These are phyloP conservation scores for Drosophila nikananu DNA, from an alignment of 1,140 invertebrate genomes.

Conservation along the genomic window DNA sequence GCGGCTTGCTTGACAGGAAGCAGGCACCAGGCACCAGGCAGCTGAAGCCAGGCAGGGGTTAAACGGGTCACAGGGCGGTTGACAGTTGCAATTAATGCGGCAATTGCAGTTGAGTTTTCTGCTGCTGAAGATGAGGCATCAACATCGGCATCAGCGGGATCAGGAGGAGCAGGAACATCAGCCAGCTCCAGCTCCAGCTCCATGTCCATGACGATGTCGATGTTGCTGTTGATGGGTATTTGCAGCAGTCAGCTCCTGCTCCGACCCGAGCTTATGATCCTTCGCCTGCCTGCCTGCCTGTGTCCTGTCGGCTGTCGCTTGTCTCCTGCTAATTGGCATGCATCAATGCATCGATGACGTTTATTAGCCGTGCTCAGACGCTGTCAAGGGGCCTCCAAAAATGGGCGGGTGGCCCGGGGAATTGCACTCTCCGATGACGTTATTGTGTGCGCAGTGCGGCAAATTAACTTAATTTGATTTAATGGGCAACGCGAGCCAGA, in stretches of 20 bases:
- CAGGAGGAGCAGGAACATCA: background rate
- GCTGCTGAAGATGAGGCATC: constrained; percentile 66
- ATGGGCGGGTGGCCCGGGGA: constrained; percentile 8
- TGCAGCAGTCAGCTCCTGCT: constrained; percentile 9
- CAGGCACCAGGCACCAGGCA: background rate
- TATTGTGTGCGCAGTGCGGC: constrained; percentile 75
- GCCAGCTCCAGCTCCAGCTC: constrained; percentile 9
- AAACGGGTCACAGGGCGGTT: constrained; percentile 57
- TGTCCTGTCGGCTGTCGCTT: constrained; percentile 15
- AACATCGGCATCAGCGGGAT: constrained; percentile 4
- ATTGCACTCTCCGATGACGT: constrained; percentile 59
- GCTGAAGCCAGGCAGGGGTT: constrained; percentile 17
- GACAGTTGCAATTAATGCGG: constrained; percentile 81
- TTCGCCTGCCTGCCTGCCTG: background rate
- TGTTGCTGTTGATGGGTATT: constrained; percentile 19
- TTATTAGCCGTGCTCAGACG: constrained; percentile 77
- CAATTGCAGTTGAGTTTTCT: constrained; percentile 61
- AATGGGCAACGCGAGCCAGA: constrained; percentile 48
- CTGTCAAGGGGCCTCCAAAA: constrained; percentile 33
- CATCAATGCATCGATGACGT: constrained; percentile 81
- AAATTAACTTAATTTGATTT: constrained; percentile 80
- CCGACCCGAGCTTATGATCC: constrained; percentile 3
- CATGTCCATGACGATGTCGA: constrained; percentile 23
- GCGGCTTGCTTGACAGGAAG: constrained; percentile 2
- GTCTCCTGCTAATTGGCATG: constrained; percentile 74